Conservation (phyloP, 2,888 invertebrate species). For the Nemapogon koenigi region DNA sequence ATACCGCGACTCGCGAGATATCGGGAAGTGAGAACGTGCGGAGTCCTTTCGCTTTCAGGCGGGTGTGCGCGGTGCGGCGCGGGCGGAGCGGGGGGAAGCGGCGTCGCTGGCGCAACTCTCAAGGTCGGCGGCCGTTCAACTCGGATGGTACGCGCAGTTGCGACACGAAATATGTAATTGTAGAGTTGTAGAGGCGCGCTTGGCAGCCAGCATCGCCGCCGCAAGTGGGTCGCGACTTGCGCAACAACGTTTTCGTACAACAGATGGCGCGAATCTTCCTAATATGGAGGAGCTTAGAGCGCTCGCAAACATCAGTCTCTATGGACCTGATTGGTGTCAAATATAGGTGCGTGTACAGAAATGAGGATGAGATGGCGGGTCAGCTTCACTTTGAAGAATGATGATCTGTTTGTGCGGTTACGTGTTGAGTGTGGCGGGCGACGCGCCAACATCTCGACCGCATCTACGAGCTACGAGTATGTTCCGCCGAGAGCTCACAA, state of each 20-base stretch:
- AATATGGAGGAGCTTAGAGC: conserved; percentile 34
- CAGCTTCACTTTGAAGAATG: too few species aligned
- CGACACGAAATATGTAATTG: conserved; percentile 64
- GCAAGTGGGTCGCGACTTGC: conserved; percentile 57
- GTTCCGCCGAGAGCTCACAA: too few species aligned
- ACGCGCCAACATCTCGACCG: too few species aligned
- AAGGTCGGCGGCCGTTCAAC: conserved; percentile 65
- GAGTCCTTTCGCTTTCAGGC: conserved; percentile 56
- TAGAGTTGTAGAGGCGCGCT: conserved; percentile 53
- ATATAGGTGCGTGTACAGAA: too few species aligned
- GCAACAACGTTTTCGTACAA: conserved; percentile 42
- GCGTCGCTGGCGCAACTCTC: conserved; percentile 36
- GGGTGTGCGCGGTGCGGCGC: conserved; percentile 34
- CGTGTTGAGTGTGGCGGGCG: too few species aligned
- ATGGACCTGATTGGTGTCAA: too few species aligned
- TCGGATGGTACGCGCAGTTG: conserved; percentile 60
- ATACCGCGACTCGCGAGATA: too few species aligned
- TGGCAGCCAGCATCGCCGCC: conserved; percentile 54
- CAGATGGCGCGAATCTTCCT: conserved; percentile 60
- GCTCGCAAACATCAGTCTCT: too few species aligned
- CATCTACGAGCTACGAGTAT: too few species aligned
- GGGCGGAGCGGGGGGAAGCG: not conserved
- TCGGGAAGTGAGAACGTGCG: conserved; percentile 25
- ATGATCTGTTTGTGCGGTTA: too few species aligned
- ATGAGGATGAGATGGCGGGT: too few species aligned